These are phyloP conservation scores for Pipistrellus pipistrellus DNA, from an alignment of 2,797 vertebrate species.

Conservation along the genomic window DNA sequence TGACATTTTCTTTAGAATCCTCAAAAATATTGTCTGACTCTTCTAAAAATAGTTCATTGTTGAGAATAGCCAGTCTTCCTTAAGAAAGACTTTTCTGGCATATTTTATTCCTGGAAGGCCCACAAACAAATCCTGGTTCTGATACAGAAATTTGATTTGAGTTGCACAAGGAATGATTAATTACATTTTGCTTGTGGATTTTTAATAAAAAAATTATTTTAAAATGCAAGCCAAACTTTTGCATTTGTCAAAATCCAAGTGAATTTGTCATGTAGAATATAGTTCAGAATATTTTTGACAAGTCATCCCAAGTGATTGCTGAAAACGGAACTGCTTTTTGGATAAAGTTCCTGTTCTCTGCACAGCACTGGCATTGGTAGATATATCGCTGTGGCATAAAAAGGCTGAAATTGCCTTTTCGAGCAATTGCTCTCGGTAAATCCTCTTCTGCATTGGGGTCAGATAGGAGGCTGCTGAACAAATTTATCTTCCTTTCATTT, in stretches of 20 bases:
- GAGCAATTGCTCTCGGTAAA: conserved; percentile 13
- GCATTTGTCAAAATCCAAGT: conserved; percentile 59
- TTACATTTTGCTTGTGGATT: conserved; percentile 63
- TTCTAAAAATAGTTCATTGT: not conserved
- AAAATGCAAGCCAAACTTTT: conserved; percentile 70
- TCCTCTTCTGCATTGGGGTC: conserved; percentile 64
- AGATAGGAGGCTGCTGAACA: conserved; percentile 68
- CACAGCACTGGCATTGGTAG: conserved; percentile 69
- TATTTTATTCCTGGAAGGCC: conserved; percentile 65
- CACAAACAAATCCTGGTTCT: conserved; percentile 72
- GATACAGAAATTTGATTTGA: conserved; percentile 53
- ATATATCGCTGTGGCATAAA: conserved; percentile 74
- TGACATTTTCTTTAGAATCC: not conserved
- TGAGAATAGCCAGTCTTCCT: not conserved
- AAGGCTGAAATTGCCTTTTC: conserved; percentile 84
- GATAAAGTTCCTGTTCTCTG: conserved; percentile 77
- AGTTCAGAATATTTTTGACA: conserved; percentile 82
- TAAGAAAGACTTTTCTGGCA: conserved; percentile 26
- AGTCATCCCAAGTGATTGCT: conserved; percentile 79
- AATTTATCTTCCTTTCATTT: conserved; percentile 81
- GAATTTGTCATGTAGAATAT: conserved; percentile 80
- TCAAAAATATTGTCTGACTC: not conserved
- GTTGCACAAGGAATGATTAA: conserved; percentile 13
- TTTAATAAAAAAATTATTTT: conserved; percentile 73
- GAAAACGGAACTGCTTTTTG: conserved; percentile 84